Evolutionary conservation across 1,140 invertebrate genomes (phyloP), one percentile per base, ranked within the genome.

Genomic region (Episyrphus balteatus): DNA sequence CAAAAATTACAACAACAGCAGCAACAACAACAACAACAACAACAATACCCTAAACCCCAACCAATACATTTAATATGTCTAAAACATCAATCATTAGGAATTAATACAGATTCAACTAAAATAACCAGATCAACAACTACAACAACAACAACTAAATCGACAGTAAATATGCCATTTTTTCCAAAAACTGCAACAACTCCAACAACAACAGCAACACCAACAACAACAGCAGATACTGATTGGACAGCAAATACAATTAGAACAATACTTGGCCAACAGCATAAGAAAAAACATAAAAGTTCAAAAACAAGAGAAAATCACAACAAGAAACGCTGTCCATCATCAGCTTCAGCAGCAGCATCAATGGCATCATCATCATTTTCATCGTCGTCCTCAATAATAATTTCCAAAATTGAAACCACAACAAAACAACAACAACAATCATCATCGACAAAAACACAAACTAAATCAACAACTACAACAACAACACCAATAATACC

Each of bases 11-110:
- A 33, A 39, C 13, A 33, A 50, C 31, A 34, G 36, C 14, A 6
- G 36, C 39, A 57, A 53, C 40, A 53, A 45, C 36, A 55, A 48
- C 38, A 54, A 46, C 15, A 51, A 37, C 44, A 48, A 42, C 39
- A 51, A 48, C 12, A 17, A 45, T 9, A 48, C 17, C 7, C 46
- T 18, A 17, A 42, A 34, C 13, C 45, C 10, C 17, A 17, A 40
- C 17, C 11, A 17, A 14, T 18, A 40, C 18, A 40, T 21, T 42
- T 21, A 42, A 21, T 21, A 42, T n/a, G 2, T 12, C 34, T n/a
- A 13, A 42, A 21, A 42, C 13, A 21, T 42, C 11, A n/a, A 21
- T n/a, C 26, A 42, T 21, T 42, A 21, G 46, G 39, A 48, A 49
- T 39, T 47, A 14, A 41, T 46, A 50, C 14, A 49, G 40, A 46